Conservation (phyloP, 2,113 vertebrate species). For the Epinephelus moara region DNA sequence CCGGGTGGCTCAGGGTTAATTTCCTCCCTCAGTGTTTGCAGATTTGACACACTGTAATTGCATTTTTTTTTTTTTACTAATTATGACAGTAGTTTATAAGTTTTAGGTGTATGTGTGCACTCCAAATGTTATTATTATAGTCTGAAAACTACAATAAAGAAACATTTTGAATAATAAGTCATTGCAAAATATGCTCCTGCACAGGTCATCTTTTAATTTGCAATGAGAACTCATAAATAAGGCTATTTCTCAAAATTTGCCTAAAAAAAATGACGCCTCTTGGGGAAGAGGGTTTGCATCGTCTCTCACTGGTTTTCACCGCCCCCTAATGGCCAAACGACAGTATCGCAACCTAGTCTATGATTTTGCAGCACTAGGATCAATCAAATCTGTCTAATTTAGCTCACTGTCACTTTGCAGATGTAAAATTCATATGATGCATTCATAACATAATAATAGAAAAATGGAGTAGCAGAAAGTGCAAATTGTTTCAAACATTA, state of each 20-base stretch:
- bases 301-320: constrained; percentile 15
- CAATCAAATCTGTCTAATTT: background rate
- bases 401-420: background rate
- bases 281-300: no score
- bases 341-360: background rate
- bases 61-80: background rate
- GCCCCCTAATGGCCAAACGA: constrained; percentile 41
- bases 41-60: background rate
- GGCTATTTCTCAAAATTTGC: background rate
- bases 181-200: background rate
- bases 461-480: background rate
- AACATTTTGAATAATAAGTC: background rate
- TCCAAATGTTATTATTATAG: background rate
- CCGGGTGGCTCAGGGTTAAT: background rate
- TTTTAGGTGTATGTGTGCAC: background rate
- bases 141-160: background rate
- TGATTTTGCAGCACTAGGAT: background rate
- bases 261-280: background rate
- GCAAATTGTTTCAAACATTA: background rate
- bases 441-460: no score
- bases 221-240: background rate
- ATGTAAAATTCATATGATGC: background rate
- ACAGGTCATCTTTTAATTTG: background rate
- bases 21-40: background rate
- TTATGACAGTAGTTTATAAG: background rate